Evolutionary conservation across 2,888 invertebrate genomes (phyloP).

Genomic region (Caenorhabditis panamensis): DNA sequence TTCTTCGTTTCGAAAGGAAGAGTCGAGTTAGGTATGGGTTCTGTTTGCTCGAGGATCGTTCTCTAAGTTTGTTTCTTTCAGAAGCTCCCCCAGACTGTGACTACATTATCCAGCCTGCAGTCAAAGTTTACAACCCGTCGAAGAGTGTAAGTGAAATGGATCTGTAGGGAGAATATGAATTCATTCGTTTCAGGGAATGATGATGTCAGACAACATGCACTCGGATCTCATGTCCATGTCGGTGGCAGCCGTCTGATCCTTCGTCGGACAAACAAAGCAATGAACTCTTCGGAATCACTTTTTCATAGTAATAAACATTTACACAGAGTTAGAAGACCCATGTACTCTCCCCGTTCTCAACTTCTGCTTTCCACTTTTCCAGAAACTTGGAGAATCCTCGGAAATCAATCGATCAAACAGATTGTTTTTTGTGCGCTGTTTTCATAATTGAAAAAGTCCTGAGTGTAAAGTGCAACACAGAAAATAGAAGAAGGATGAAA

Average conservation of each 20-base stretch:
- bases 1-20: neutral
- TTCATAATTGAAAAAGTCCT: too few relatives aligned
- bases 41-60: neutral
- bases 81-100: conserved; percentile 33
- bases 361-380: too few relatives aligned
- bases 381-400: too few relatives aligned
- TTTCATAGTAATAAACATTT: too few relatives aligned
- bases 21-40: conserved; percentile 1
- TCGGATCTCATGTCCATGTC: conserved; percentile 52
- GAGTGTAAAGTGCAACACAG: too few relatives aligned
- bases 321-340: too few relatives aligned
- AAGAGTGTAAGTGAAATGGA: conserved; percentile 16
- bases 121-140: conserved; percentile 14
- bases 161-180: neutral
- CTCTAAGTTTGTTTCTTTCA: neutral
- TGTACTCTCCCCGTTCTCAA: too few relatives aligned
- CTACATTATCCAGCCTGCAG: conserved; percentile 2
- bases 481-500: too few relatives aligned
- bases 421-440: too few relatives aligned
- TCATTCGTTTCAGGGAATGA: conserved; percentile 14
- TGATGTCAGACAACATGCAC: conserved; percentile 47
- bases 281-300: too few relatives aligned
- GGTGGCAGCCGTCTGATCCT: neutral
- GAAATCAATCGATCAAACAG: too few relatives aligned
- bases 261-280: too few relatives aligned